Percentiles rank a stretch among this genome's conserved stretches.
phyloP scores from a whole-genome alignment of 35 echinoderm and acorn worm genomes.

The Lytechinus variegatus region DNA sequence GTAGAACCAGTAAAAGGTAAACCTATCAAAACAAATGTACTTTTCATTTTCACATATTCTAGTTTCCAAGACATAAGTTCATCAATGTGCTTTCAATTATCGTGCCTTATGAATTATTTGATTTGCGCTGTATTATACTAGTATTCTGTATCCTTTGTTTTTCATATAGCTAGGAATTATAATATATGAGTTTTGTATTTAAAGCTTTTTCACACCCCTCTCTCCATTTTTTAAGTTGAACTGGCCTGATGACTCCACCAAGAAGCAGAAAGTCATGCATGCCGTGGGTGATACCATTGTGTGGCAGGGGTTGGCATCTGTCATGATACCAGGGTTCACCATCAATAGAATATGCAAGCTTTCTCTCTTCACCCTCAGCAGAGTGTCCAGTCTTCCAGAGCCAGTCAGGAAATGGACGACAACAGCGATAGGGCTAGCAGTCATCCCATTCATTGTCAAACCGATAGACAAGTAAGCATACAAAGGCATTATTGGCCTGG shows the following conservation, averaged over 20 bases:
- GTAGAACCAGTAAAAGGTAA: too few species aligned
- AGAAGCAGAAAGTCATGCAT: slow-evolving; percentile 57
- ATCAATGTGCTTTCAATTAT: too few species aligned
- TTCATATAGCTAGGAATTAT: too few species aligned
- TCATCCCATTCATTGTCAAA: slow-evolving; percentile 67
- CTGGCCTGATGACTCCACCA: slow-evolving; percentile 55
- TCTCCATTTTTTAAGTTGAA: slow-evolving; percentile 47
- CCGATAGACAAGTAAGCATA: slow-evolving; percentile 70
- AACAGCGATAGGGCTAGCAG: slow-evolving; percentile 59
- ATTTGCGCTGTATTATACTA: too few species aligned
- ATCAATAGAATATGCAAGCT: slow-evolving; percentile 66
- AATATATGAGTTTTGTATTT: too few species aligned
- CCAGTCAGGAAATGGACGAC: slow-evolving; percentile 71
- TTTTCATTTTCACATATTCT: too few species aligned
- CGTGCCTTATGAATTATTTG: too few species aligned
- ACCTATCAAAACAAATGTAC: too few species aligned
- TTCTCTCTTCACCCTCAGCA: slow-evolving; percentile 35
- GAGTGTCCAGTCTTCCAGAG: slow-evolving; percentile 58
- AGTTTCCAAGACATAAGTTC: too few species aligned
- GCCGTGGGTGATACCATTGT: slow-evolving; percentile 62
- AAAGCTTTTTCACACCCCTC: background rate
- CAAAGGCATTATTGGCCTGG: too few species aligned
- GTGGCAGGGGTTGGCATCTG: slow-evolving; percentile 72
- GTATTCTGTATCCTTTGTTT: too few species aligned
- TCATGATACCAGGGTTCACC: slow-evolving; percentile 63